phyloP scores from a whole-genome alignment of 2,888 invertebrate species.

The Seladonia tumulorum region DNA sequence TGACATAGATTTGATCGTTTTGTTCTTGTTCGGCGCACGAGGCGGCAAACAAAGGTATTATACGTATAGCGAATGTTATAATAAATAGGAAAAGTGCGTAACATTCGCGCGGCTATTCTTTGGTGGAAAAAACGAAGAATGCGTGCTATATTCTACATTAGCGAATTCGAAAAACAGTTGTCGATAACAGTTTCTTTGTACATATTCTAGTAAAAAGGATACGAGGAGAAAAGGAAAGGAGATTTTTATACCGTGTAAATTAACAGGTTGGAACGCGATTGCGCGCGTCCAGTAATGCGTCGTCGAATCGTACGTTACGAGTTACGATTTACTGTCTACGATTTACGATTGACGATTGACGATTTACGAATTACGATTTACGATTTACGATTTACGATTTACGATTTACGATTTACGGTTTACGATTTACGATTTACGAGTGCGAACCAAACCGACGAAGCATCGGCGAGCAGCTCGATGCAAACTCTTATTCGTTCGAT shows the following conservation, averaged over 20 bases:
- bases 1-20: constrained; percentile 33
- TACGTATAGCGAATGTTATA: background rate
- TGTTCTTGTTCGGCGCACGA: constrained; percentile 24
- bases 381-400: background rate
- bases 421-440: background rate
- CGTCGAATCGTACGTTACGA: constrained; percentile 18
- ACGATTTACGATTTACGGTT: background rate
- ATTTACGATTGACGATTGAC: background rate
- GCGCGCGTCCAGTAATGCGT: constrained; percentile 16
- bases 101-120: constrained; percentile 7
- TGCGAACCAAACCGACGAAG: background rate
- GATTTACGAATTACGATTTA: background rate
- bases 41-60: constrained; percentile 3
- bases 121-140: constrained; percentile 14
- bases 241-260: constrained; percentile 55
- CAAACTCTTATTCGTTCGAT: constrained; percentile 29
- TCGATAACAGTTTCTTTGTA: constrained; percentile 48
- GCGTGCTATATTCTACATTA: constrained; percentile 30
- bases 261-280: constrained; percentile 28
- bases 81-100: background rate
- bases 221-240: constrained; percentile 19
- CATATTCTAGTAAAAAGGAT: constrained; percentile 31
- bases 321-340: background rate
- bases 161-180: constrained; percentile 28
- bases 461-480: constrained; percentile 1